A percentile compares a stretch with the other conserved stretches of the same genome.
These are phyloP conservation scores for Laothoe populi DNA, from an alignment of 2,888 invertebrate species.

Conservation along the genomic window DNA sequence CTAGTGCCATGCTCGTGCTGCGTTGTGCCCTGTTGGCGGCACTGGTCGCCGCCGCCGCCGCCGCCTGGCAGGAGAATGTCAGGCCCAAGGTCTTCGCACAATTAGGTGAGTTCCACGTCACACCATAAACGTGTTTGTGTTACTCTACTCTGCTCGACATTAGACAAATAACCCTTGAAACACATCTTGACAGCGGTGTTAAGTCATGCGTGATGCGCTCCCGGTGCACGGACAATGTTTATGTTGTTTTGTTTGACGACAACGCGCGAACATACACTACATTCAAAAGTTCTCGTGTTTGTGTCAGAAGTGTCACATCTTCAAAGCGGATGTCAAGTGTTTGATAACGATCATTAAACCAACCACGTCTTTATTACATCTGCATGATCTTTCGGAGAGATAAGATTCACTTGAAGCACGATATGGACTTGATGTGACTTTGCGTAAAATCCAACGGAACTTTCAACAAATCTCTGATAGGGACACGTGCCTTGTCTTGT, in stretches of 20 bases:
- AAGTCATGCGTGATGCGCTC: slow-evolving; percentile 25
- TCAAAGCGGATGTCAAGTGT: slow-evolving; percentile 43
- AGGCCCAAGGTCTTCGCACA: slow-evolving; percentile 96
- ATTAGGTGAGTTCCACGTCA: slow-evolving; percentile 89
- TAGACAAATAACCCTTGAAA: slow-evolving; percentile 61
- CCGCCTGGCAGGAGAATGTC: slow-evolving; percentile 95
- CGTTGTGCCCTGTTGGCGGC: slow-evolving; percentile 81
- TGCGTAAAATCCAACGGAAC: slow-evolving; percentile 9
- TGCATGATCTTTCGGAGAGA: slow-evolving; percentile 26
- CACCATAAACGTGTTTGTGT: slow-evolving; percentile 57
- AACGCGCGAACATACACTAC: slow-evolving; percentile 70
- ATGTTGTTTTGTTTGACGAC: slow-evolving; percentile 77
- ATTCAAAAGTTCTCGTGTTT: slow-evolving; percentile 70
- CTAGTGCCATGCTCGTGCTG: slow-evolving; percentile 82
- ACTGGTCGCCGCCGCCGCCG: slow-evolving; percentile 84
- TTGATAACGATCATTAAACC: slow-evolving; percentile 43
- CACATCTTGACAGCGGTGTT: slow-evolving; percentile 53
- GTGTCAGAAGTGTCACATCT: slow-evolving; percentile 60
- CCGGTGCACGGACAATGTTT: slow-evolving; percentile 57
- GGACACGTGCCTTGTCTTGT: slow-evolving; percentile 19
- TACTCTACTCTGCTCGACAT: slow-evolving; percentile 67
- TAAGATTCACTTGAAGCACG: slow-evolving; percentile 14
- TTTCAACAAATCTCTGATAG: neutral
- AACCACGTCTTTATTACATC: slow-evolving; percentile 31
- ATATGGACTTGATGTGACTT: slow-evolving; percentile 22